Conservation (phyloP, 2,113 vertebrate genomes). For the Sprattus sprattus region DNA sequence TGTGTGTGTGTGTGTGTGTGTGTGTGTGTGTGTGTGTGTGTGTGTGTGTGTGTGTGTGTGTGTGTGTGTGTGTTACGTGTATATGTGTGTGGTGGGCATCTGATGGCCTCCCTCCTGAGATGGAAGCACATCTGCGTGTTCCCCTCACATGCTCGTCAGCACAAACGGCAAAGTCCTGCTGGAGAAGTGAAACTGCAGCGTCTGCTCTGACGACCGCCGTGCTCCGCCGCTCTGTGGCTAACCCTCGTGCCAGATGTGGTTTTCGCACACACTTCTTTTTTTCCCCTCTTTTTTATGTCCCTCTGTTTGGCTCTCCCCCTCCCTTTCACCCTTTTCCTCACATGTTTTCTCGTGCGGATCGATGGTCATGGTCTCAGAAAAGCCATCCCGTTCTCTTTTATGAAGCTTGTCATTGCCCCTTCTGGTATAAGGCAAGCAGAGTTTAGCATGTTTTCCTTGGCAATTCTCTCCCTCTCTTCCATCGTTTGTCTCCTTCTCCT, state of each 20-base stretch:
- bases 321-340: not conserved
- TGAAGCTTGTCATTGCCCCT: constrained; percentile 13
- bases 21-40: not conserved
- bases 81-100: not conserved
- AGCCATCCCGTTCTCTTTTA: constrained; percentile 14
- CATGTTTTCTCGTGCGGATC: not conserved
- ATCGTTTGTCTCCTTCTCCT: not conserved
- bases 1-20: not conserved
- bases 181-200: constrained; percentile 30
- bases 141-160: constrained; percentile 8
- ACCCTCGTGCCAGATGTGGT: constrained; percentile 38
- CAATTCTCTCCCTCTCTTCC: not conserved
- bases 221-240: constrained; percentile 30
- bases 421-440: not conserved
- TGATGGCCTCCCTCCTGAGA: constrained; percentile 37
- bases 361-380: constrained; percentile 4
- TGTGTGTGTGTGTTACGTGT: not conserved
- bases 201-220: constrained; percentile 30
- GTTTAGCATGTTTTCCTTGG: not conserved
- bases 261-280: constrained; percentile 16
- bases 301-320: not conserved
- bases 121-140: constrained; percentile 28
- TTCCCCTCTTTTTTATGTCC: constrained; percentile 16
- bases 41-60: not conserved
- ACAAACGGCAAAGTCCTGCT: constrained; percentile 17